Evolutionary conservation across 92 coral and sea anemone genomes (phyloP).

Genomic region (Epizoanthus scotinus): DNA sequence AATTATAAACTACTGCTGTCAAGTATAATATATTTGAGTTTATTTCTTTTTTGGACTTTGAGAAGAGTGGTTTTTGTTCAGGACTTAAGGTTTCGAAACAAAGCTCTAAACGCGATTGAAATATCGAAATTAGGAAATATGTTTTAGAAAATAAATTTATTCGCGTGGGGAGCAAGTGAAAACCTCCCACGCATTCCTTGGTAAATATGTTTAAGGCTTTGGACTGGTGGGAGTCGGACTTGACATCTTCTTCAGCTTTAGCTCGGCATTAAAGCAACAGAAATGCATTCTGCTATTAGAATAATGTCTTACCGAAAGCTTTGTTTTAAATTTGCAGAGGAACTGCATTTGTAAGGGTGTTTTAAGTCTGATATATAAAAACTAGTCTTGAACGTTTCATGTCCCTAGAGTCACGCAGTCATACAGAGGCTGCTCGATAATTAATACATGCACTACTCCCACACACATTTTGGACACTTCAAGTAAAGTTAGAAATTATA

Average conservation of each 20-base stretch:
- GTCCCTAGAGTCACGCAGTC: slow-evolving; percentile 34
- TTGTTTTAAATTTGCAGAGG: slow-evolving; percentile 14
- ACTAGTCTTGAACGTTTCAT: background rate
- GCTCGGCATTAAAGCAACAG: background rate
- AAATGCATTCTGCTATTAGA: slow-evolving; percentile 18
- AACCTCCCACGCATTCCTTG: slow-evolving; percentile 39
- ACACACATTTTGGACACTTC: slow-evolving; percentile 43
- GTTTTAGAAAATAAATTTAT: slow-evolving; percentile 36
- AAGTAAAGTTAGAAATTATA: slow-evolving; percentile 30
- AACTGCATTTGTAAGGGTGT: background rate
- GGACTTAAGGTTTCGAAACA: background rate
- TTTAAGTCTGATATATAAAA: slow-evolving; percentile 5
- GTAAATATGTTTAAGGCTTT: slow-evolving; percentile 37
- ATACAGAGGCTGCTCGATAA: background rate
- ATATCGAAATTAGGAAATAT: slow-evolving; percentile 21
- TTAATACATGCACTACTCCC: slow-evolving; percentile 34
- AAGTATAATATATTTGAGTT: background rate
- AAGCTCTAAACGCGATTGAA: background rate
- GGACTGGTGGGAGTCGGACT: slow-evolving; percentile 34
- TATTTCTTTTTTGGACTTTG: background rate
- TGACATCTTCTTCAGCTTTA: slow-evolving; percentile 10
- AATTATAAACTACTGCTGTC: background rate
- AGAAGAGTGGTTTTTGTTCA: background rate
- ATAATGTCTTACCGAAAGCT: background rate
- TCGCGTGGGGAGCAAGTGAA: slow-evolving; percentile 39